Evolutionary conservation across 2,113 vertebrate species (phyloP), one percentile per base, ranked within the genome.

Genomic region (Aythya baeri): DNA sequence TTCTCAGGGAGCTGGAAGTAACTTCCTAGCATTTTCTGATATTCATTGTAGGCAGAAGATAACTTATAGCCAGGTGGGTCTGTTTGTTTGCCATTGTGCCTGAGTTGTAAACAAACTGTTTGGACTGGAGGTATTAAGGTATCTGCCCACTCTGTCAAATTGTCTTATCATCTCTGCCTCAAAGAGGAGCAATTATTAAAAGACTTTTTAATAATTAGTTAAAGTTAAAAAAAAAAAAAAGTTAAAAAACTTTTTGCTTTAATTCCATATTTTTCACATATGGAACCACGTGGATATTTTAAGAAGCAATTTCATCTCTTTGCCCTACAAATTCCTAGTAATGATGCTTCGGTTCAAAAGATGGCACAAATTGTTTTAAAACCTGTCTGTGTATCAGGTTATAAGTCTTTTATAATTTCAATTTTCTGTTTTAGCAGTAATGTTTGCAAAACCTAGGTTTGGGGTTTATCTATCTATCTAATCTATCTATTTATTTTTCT

Each of bases 341-440:
- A 89, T 61, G 50, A 91, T 41, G 41, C 77, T 91, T 70, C 73
- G 50, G 79, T 91, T 97, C n/a, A 74, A 86, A 93, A 93, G 36
- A 44, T 43, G 61, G 9, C 76, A 91, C 50, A 89, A 94, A 95
- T 34, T 85, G 16, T 41, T 94, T 44, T 20, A 76, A 89, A 70
- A 27, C 8, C 70, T 85, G 71, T 66, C 50, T 22, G 38, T 76
- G 86, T 75, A 29, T 21, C 29, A 12, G 8, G 5, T 70, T 68
- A 72, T 83, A 66, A 91, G 59, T 38, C 5, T 92, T 95, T 46
- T 46, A 17, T 49, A 49, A 49, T 71, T 96, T 92, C 66, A 82
- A 6, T 29, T 52, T 63, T 43, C 50, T 76, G 1, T 79, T 74
- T 36, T 54, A 83, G 34, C 13, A 36, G 34, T 66, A 88, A 83